phyloP scores from a whole-genome alignment of 2,888 invertebrate genomes.

The Leptogaster cylindrica region DNA sequence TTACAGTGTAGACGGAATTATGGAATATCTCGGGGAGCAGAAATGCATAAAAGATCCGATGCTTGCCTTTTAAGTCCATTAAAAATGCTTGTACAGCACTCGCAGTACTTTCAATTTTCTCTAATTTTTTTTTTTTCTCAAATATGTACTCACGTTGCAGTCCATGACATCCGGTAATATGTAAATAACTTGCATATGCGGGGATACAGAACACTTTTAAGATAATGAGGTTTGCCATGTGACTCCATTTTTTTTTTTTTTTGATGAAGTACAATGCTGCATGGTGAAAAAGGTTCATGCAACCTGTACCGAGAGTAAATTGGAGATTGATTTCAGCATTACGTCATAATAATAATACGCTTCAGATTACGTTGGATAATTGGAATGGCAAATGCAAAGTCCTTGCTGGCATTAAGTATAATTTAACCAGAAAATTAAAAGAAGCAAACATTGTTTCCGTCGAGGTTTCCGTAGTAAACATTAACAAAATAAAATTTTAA shows the following conservation, averaged over 20 bases:
- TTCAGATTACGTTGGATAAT: too few relatives aligned
- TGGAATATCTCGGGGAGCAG: constrained; percentile 5
- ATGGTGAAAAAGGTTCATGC: too few relatives aligned
- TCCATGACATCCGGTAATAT: constrained; percentile 6
- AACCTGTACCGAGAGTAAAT: too few relatives aligned
- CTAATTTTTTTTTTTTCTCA: constrained; percentile 21
- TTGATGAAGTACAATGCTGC: constrained; percentile 14
- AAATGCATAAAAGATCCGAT: constrained; percentile 29
- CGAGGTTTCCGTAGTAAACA: too few relatives aligned
- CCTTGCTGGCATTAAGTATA: too few relatives aligned
- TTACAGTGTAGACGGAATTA: constrained; percentile 4
- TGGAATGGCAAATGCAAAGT: too few relatives aligned
- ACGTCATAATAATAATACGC: too few relatives aligned
- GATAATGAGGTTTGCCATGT: constrained; percentile 29
- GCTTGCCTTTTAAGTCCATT: constrained; percentile 19
- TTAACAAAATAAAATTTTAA: too few relatives aligned
- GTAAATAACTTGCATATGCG: constrained; percentile 32
- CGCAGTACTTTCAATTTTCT: constrained; percentile 5
- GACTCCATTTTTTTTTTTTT: constrained; percentile 14
- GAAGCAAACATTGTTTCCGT: too few relatives aligned
- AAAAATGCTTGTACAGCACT: constrained; percentile 18
- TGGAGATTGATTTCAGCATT: too few relatives aligned
- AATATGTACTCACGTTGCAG: constrained; percentile 3
- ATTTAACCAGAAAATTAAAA: too few relatives aligned
- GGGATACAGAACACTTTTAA: constrained; percentile 26